These are phyloP conservation scores for Saguinus imperator DNA, from an alignment of 2,113 vertebrate species.

Conservation along the genomic window DNA sequence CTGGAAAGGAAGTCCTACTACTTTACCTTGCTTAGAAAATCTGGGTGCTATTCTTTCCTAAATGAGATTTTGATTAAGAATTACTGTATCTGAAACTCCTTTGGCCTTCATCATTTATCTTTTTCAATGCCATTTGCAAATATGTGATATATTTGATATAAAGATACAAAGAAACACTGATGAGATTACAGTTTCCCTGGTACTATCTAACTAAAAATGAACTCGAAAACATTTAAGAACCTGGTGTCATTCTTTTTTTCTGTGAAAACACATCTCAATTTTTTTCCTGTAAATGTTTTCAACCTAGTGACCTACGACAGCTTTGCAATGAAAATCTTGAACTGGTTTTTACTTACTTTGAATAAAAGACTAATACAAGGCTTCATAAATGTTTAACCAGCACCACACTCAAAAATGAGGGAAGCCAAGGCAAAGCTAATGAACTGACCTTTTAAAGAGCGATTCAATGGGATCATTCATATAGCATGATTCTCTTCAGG, in stretches of 20 bases:
- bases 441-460: not conserved
- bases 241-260: conserved; percentile 39
- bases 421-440: not conserved
- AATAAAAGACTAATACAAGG: not conserved
- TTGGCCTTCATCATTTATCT: conserved; percentile 65
- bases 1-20: conserved; percentile 65
- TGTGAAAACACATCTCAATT: not conserved
- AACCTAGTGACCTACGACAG: not conserved
- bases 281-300: conserved; percentile 46
- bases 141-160: conserved; percentile 6
- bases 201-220: conserved; percentile 65
- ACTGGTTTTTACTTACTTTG: not conserved
- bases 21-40: conserved; percentile 68
- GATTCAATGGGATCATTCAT: not conserved
- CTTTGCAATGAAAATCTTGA: not conserved
- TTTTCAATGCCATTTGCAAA: conserved; percentile 78
- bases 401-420: not conserved
- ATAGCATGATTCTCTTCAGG: not conserved
- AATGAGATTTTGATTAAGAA: conserved; percentile 83
- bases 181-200: conserved; percentile 42
- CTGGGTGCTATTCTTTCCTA: conserved; percentile 67
- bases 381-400: not conserved
- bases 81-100: conserved; percentile 77
- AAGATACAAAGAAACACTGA: conserved; percentile 69
- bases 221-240: not conserved